These are phyloP conservation scores for Lithosia quadra DNA, from an alignment of 2,888 invertebrate genomes.

Conservation along the genomic window DNA sequence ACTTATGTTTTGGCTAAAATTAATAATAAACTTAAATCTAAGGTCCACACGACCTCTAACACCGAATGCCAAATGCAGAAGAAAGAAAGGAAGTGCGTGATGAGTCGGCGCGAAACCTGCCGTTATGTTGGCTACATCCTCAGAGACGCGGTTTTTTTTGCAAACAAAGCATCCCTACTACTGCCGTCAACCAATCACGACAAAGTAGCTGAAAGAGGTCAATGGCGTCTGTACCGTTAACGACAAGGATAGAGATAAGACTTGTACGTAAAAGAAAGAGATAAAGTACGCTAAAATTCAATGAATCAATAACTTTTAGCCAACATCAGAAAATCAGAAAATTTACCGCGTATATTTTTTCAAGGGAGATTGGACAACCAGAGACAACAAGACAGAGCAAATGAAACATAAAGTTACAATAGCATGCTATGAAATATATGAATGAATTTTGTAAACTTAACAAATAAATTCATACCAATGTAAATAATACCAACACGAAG, in stretches of 20 bases:
- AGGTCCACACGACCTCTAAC: constrained; percentile 84
- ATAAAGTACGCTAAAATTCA: constrained; percentile 41
- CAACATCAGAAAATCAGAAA: constrained; percentile 60
- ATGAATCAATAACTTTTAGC: constrained; percentile 62
- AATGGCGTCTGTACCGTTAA: constrained; percentile 68
- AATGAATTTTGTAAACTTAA: too few species aligned
- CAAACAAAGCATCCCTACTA: constrained; percentile 54
- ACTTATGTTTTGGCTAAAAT: constrained; percentile 86
- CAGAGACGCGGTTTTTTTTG: constrained; percentile 67
- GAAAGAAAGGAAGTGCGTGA: constrained; percentile 74
- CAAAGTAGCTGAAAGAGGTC: constrained; percentile 64
- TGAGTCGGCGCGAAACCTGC: constrained; percentile 75
- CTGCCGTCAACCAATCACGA: constrained; percentile 66
- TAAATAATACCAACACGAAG: too few species aligned
- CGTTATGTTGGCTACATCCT: constrained; percentile 65
- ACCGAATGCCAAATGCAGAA: constrained; percentile 86
- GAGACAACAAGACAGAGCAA: too few species aligned
- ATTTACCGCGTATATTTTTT: constrained; percentile 23
- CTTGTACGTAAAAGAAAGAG: constrained; percentile 53
- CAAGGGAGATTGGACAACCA: too few species aligned
- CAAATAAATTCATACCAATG: too few species aligned
- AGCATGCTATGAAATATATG: too few species aligned
- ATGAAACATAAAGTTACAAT: too few species aligned
- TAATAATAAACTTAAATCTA: constrained; percentile 81
- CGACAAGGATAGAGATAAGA: constrained; percentile 54